Conservation (phyloP, 2,888 invertebrate genomes). For the Platypus cylindrus region DNA sequence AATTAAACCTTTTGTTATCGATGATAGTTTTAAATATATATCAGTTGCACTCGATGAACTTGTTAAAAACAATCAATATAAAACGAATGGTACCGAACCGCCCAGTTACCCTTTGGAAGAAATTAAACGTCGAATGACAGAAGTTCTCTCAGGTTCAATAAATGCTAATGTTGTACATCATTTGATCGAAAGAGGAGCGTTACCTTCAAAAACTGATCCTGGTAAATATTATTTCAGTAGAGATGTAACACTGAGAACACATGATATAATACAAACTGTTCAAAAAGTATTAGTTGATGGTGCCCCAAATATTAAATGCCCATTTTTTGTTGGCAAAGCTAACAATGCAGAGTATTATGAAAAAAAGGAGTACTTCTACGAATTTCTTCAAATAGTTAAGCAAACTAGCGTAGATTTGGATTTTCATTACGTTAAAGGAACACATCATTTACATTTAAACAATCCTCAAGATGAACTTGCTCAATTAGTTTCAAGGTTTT, state of each 20-base stretch:
- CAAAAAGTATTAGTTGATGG: slow-evolving; percentile 43
- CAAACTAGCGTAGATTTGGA: slow-evolving; percentile 43
- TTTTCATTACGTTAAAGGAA: slow-evolving; percentile 49
- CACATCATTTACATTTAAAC: slow-evolving; percentile 65
- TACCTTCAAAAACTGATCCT: slow-evolving; percentile 41
- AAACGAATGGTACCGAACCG: slow-evolving; percentile 37
- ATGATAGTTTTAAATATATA: no score
- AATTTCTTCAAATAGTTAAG: slow-evolving; percentile 42
- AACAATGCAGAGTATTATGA: slow-evolving; percentile 43
- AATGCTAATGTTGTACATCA: slow-evolving; percentile 41
- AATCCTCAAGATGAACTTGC: slow-evolving; percentile 42
- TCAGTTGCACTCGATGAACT: slow-evolving; percentile 34
- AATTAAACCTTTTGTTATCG: slow-evolving; percentile 31
- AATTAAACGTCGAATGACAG: slow-evolving; percentile 43
- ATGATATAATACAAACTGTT: slow-evolving; percentile 24
- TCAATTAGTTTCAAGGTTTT: slow-evolving; percentile 27
- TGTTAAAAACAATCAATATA: slow-evolving; percentile 33
- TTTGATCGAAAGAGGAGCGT: slow-evolving; percentile 43
- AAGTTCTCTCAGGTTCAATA: slow-evolving; percentile 45
- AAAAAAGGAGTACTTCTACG: slow-evolving; percentile 41
- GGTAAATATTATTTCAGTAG: slow-evolving; percentile 25
- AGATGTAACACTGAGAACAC: slow-evolving; percentile 9
- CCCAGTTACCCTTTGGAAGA: slow-evolving; percentile 51
- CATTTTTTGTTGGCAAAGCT: slow-evolving; percentile 43
- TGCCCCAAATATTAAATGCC: slow-evolving; percentile 45